Conservation (phyloP, 2,113 vertebrate species). For the Megaceryle maxima region DNA sequence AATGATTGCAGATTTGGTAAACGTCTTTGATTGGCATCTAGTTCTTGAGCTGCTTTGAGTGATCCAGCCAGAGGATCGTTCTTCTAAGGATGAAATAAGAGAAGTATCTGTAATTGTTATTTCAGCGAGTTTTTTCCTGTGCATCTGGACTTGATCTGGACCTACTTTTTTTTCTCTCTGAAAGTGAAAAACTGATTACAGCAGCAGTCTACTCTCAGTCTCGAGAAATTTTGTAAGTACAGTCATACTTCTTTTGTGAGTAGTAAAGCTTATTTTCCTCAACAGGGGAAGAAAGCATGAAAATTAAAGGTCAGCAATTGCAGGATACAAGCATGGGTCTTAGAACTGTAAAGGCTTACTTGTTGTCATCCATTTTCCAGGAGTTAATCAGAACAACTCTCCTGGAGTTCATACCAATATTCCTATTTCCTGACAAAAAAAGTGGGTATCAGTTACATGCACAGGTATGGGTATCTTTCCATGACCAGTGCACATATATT, state of each 20-base stretch:
- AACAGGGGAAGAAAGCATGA: neutral
- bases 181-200: neutral
- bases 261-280: neutral
- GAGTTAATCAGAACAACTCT: neutral
- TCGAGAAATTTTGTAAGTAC: conserved; percentile 32
- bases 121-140: neutral
- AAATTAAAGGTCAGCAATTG: neutral
- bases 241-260: neutral
- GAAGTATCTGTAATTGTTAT: neutral
- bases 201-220: neutral
- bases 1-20: neutral
- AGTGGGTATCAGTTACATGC: neutral
- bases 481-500: neutral
- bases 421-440: neutral
- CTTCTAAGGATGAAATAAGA: neutral
- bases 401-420: neutral
- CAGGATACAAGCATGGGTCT: neutral
- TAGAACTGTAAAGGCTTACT: neutral
- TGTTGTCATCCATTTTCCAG: neutral
- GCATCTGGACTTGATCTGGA: neutral
- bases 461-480: neutral
- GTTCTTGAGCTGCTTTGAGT: neutral
- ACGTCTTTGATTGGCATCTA: neutral
- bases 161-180: neutral
- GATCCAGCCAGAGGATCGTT: neutral